phyloP scores from a whole-genome alignment of 2,113 vertebrate genomes.

The Rissa tridactyla region DNA sequence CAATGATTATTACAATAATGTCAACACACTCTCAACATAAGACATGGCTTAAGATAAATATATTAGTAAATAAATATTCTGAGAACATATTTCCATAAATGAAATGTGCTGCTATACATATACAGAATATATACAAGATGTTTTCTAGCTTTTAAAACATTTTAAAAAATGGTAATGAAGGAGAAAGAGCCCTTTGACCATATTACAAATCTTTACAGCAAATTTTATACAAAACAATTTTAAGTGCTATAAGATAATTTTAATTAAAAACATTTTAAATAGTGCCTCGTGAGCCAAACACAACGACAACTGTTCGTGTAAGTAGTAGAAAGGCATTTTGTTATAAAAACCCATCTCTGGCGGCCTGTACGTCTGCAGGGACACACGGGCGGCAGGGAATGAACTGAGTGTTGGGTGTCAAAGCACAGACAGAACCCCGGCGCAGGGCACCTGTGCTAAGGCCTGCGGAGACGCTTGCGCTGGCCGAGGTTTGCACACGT shows the following conservation, averaged over 20 bases:
- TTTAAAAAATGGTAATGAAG: conserved; percentile 87
- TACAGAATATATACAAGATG: conserved; percentile 94
- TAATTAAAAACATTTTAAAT: conserved; percentile 83
- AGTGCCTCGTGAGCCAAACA: conserved; percentile 90
- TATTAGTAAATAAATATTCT: conserved; percentile 99
- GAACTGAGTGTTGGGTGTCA: background rate
- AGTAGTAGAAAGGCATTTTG: conserved; percentile 70
- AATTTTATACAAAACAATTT: conserved; percentile 90
- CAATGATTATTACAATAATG: conserved; percentile 86
- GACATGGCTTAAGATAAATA: conserved; percentile 99
- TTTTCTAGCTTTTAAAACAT: conserved; percentile 92
- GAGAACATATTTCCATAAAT: conserved; percentile 99
- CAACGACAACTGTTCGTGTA: conserved; percentile 50
- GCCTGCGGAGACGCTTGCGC: background rate
- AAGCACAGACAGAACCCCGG: background rate
- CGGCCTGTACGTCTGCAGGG: background rate
- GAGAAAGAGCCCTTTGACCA: conserved; percentile 86
- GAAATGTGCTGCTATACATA: conserved; percentile 99
- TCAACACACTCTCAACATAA: conserved; percentile 96
- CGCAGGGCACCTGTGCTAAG: background rate
- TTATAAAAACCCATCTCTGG: background rate
- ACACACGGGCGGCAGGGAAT: conserved; percentile 4
- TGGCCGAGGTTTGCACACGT: background rate
- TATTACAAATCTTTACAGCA: conserved; percentile 81
- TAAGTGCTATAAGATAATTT: conserved; percentile 94